These are phyloP conservation scores for Mactra quadrangularis DNA, from an alignment of 1,140 invertebrate species.

Conservation along the genomic window DNA sequence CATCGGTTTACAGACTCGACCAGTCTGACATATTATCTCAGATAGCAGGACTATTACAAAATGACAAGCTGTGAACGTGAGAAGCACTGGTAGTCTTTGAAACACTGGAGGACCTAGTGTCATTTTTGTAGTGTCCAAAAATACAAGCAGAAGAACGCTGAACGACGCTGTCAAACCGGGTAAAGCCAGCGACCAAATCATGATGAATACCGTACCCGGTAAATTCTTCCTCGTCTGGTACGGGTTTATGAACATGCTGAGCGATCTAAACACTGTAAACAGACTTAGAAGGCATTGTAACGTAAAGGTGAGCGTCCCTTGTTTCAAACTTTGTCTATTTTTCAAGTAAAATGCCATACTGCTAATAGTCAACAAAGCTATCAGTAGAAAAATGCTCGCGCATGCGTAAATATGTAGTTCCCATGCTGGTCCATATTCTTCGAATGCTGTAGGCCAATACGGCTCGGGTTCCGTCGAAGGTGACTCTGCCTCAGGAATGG, in stretches of 20 bases:
- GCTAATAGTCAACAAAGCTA: slow-evolving; percentile 17
- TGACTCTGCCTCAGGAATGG: background rate
- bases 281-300: slow-evolving; percentile 60
- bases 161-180: slow-evolving; percentile 66
- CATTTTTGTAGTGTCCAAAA: slow-evolving; percentile 70
- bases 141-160: slow-evolving; percentile 65
- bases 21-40: slow-evolving; percentile 51
- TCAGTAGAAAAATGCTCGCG: slow-evolving; percentile 42
- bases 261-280: slow-evolving; percentile 56
- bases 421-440: slow-evolving; percentile 63
- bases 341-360: slow-evolving; percentile 38
- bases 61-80: slow-evolving; percentile 54
- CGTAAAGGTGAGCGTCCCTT: slow-evolving; percentile 49
- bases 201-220: slow-evolving; percentile 11
- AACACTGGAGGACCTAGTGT: slow-evolving; percentile 67
- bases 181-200: slow-evolving; percentile 65
- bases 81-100: slow-evolving; percentile 57
- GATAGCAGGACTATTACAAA: slow-evolving; percentile 47
- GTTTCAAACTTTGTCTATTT: slow-evolving; percentile 2
- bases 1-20: slow-evolving; percentile 47
- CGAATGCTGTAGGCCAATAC: slow-evolving; percentile 56
- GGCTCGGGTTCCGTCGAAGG: slow-evolving; percentile 64
- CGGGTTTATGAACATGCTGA: slow-evolving; percentile 61
- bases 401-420: slow-evolving; percentile 64
- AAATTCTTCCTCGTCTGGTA: slow-evolving; percentile 36